Base-by-base conservation (phyloP, 2,113 vertebrate species). In the Aramus guarauna region DNA sequence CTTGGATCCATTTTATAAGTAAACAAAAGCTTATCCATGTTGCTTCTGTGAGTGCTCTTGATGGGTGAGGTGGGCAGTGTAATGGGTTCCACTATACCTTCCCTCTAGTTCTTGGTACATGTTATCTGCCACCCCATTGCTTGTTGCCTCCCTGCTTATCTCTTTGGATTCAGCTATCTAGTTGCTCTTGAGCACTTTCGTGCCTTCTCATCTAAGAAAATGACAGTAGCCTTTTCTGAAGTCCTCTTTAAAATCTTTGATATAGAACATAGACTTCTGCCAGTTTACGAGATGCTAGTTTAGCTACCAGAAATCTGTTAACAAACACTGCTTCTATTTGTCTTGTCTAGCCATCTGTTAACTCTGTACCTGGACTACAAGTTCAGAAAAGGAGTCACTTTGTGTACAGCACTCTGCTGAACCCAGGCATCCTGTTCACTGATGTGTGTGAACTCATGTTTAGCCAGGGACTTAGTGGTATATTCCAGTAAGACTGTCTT, bases 1-100 rank as follows among this genome's bases (percentile, higher is more conserved):
- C 11, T 55, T 0, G 0, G 22, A 1, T 69, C 18, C 1, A 1
- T 12, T 73, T 83, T 0, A 2, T 60, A n/a, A 72, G 15, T 52
- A 43, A 59, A 26, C 2, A 56, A 17, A 67, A 71, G 7, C 66
- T 53, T 64, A 9, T 32, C 37, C 16, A 0, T 45, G 0, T n/a
- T 48, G 34, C n/a, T 82, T 19, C 48, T 50, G 58, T 47, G 43
- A 6, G 26, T 52, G 58, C 18, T 59, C 32, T 45, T 37, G 55
- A 1, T 43, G 36, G 32, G n/a, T 24, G 34, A 17, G 22, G 36
- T 41, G 17, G 58, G n/a, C 64, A 39, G 11, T 10, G 29, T 9
- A 5, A 18, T 15, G 21, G 3, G 4, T 66, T 77, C 39, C 8
- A 3, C 20, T 27, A 3, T 27, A 26, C 14, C 3, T 8, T 92